phyloP scores from a whole-genome alignment of 2,888 invertebrate species.

The Trachelus stipa region DNA sequence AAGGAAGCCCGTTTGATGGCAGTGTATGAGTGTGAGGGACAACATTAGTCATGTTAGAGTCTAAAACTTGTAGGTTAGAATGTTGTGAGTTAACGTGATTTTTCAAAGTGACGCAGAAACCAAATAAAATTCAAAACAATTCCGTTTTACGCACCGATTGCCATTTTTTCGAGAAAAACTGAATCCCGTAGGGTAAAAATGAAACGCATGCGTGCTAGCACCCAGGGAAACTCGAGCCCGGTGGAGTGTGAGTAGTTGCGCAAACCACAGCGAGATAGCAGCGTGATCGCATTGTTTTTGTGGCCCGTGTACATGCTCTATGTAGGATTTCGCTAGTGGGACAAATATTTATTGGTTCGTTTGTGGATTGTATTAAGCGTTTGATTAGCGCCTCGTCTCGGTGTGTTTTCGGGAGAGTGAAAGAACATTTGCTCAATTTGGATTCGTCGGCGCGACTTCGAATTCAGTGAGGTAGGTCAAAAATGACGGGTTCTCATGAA shows the following conservation, averaged over 20 bases:
- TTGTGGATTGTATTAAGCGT: slow-evolving; percentile 13
- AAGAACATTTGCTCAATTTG: not conserved
- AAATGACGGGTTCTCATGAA: slow-evolving; percentile 14
- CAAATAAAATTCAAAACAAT: not conserved
- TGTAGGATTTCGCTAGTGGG: slow-evolving; percentile 18
- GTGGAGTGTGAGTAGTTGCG: slow-evolving; percentile 38
- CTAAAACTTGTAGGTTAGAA: slow-evolving; percentile 30
- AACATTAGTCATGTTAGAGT: slow-evolving; percentile 22
- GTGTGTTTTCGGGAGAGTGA: slow-evolving; percentile 5
- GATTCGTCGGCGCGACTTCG: not conserved
- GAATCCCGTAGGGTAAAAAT: not conserved
- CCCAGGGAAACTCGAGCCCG: slow-evolving; percentile 30
- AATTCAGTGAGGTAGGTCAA: slow-evolving; percentile 23
- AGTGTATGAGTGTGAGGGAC: slow-evolving; percentile 3
- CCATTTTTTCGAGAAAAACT: not conserved
- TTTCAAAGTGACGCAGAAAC: not conserved
- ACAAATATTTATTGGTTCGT: slow-evolving; percentile 17
- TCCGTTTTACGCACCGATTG: not conserved
- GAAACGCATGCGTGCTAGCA: slow-evolving; percentile 38
- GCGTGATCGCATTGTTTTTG: slow-evolving; percentile 54
- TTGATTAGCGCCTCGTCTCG: slow-evolving; percentile 6
- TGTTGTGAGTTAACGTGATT: not conserved
- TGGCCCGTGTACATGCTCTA: slow-evolving; percentile 30
- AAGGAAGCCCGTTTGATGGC: not conserved
- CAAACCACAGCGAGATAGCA: slow-evolving; percentile 47